Evolutionary conservation across 2,113 vertebrate genomes (phyloP), one percentile per base, ranked within the genome.

Genomic region (Calcarius ornatus): DNA sequence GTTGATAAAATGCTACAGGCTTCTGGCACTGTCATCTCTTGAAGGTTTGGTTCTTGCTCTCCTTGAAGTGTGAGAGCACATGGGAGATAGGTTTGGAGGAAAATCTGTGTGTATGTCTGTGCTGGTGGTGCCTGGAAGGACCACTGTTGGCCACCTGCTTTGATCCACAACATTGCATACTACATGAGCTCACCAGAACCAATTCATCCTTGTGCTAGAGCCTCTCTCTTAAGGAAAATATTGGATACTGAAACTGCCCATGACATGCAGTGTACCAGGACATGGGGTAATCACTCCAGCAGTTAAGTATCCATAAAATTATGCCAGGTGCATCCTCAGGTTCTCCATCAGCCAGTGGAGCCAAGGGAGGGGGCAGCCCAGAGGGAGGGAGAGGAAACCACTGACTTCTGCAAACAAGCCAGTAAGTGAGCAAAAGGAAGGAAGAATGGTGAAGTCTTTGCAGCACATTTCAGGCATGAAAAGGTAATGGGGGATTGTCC

Each of bases 171-270:
- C 21, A 25, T 19, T 24, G 86, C 20, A 27, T 31, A 10, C 25
- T 61, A 13, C 38, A 30, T 68, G 31, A 72, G 31, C 48, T 76
- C 35, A 14, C 56, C 35, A 75, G 68, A 38, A 54, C 43, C 20
- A 30, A 12, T 73, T 66, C 11, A 12, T 61, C 0, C 0, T 73
- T 66, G 35, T 48, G 10, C 14, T 57, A 30, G 59, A 70, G 28
- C 12, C 19, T 77, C 40, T 75, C 18, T 82, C 43, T 30, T 24
- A 63, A 40, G 48, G 65, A 66, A 76, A 56, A 78, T 11, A 14
- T 12, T 70, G 42, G 38, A 51, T 57, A 28, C n/a, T 50, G 63
- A 56, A 48, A 45, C 19, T 61, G 37, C 31, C 61, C 35, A 8
- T 81, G 85, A 47, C 71, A 72, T 79, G 37, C 85, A 86, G 42